Evolutionary conservation across 2,888 invertebrate species (phyloP).

Genomic region (Allacma fusca): DNA sequence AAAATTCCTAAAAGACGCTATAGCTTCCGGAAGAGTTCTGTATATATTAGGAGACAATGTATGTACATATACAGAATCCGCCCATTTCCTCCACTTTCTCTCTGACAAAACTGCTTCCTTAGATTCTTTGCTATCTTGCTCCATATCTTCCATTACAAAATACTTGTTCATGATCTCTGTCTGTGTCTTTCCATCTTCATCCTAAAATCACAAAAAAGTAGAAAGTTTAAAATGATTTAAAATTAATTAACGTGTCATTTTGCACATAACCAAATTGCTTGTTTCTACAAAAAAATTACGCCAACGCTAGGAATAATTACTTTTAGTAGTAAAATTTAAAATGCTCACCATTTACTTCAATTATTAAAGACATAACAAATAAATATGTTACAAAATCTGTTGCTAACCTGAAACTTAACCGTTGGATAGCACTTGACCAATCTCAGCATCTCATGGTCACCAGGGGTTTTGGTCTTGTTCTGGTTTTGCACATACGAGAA

Average conservation of each 20-base stretch:
- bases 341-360: not conserved
- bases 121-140: slow-evolving; percentile 45
- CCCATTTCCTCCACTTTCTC: slow-evolving; percentile 95
- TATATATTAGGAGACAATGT: slow-evolving; percentile 97
- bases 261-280: no score
- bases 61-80: slow-evolving; percentile 89
- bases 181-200: slow-evolving; percentile 74
- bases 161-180: slow-evolving; percentile 87
- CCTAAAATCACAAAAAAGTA: slow-evolving; percentile 61
- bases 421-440: slow-evolving; percentile 80
- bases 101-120: slow-evolving; percentile 71
- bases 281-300: slow-evolving; percentile 6
- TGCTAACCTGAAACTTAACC: slow-evolving; percentile 68
- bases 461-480: slow-evolving; percentile 63
- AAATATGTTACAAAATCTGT: no score
- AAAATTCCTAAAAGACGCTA: slow-evolving; percentile 94
- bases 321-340: slow-evolving; percentile 1
- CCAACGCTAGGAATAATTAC: no score
- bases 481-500: slow-evolving; percentile 73
- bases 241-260: not conserved
- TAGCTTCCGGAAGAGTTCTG: slow-evolving; percentile 81
- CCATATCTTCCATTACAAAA: slow-evolving; percentile 78
- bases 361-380: no score
- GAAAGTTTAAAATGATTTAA: not conserved
- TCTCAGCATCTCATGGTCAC: slow-evolving; percentile 70